Percentiles rank a stretch among this genome's conserved stretches.
Evolutionary conservation across 2,888 invertebrate genomes (phyloP).

Genomic region (Bembecia ichneumoniformis): DNA sequence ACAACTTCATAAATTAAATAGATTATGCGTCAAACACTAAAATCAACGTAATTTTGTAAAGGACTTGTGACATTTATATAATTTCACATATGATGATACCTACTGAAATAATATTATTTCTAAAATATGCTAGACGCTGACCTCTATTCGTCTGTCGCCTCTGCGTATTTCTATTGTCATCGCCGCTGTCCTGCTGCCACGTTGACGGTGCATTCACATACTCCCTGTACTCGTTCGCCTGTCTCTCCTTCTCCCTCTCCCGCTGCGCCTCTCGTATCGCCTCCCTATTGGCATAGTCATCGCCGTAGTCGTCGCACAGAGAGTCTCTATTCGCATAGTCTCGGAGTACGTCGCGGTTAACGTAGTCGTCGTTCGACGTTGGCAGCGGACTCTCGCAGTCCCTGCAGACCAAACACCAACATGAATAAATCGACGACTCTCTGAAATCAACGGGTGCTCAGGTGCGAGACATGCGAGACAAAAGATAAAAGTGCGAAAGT

Average conservation of each 20-base stretch:
- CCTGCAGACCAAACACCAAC: conserved; percentile 68
- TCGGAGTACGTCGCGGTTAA: conserved; percentile 55
- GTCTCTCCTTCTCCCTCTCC: conserved; percentile 46
- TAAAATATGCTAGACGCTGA: conserved; percentile 15
- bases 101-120: neutral
- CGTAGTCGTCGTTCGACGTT: conserved; percentile 59
- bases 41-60: no score
- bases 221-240: conserved; percentile 56
- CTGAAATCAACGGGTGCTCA: conserved; percentile 52
- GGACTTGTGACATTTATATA: no score
- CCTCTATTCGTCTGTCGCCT: conserved; percentile 49
- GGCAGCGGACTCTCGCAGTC: conserved; percentile 63
- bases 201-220: conserved; percentile 63
- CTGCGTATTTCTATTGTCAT: conserved; percentile 58
- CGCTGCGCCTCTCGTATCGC: conserved; percentile 65
- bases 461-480: conserved; percentile 31
- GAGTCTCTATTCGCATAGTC: conserved; percentile 65
- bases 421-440: conserved; percentile 56
- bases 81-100: neutral
- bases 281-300: conserved; percentile 66
- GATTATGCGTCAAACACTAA: no score
- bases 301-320: conserved; percentile 60
- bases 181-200: conserved; percentile 44
- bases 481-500: no score
- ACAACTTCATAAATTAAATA: no score